Evolutionary conservation across 2,113 vertebrate genomes (phyloP), one percentile per base, ranked within the genome.

Genomic region (Acinonyx jubatus): DNA sequence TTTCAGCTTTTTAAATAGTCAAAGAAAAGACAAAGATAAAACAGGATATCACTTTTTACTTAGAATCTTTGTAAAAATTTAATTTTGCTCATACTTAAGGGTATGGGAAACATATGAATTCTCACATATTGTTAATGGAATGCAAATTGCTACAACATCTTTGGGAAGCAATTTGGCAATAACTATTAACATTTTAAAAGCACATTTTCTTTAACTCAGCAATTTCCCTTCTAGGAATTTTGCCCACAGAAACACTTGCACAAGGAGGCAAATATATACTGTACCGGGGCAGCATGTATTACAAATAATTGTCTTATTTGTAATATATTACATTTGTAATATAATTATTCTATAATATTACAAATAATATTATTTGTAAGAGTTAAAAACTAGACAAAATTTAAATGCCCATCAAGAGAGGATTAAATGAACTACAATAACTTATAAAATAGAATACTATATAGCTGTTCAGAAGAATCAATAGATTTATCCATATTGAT

Each of bases 171-270:
- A 55, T 91, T 94, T 94, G 94, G 68, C 80, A 84, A 19, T 69
- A 88, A 29, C 71, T 61, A 82, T 93, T 96, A 94, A 89, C 83
- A 80, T 69, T 78, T 94, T 25, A 48, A 92, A 73, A 96, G 63
- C 8, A 90, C 38, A 84, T 83, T 79, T 13, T 52, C 52, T 90
- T 76, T 83, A 92, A 86, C 88, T 96, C 81, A 97, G 76, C 55
- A 87, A 74, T 79, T 93, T n/a, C n/a, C 68, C 55, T 71, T 87
- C 85, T 69, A 96, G 85, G 69, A 91, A 78, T 63, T 82, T 66
- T 94, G 31, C 25, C 57, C 55, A 65, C 45, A 65, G 52, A 96
- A 94, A 87, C 61, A 66, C 4, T 94, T 83, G 19, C 3, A 73
- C 61, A 50, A 50, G 52, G 79, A 87, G 7, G 33, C 68, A 87